Evolutionary conservation across 2,797 vertebrate genomes (phyloP).

Genomic region (Typhlichthys subterraneus): DNA sequence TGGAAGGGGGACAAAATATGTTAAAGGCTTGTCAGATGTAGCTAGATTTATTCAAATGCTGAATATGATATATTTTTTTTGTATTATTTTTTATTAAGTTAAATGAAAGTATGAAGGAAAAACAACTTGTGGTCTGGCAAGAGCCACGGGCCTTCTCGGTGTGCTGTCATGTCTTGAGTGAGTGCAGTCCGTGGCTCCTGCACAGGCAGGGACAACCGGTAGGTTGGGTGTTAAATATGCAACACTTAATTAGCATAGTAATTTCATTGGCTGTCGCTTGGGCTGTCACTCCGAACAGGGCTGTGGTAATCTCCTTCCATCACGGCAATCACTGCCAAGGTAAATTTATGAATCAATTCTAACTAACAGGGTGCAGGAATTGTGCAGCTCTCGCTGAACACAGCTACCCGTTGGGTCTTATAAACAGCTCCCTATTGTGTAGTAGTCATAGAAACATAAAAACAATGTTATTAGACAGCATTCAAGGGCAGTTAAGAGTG

Average conservation of each 20-base stretch:
- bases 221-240: constrained; percentile 27
- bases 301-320: constrained; percentile 35
- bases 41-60: no score
- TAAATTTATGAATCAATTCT: constrained; percentile 32
- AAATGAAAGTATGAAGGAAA: no score
- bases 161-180: no score
- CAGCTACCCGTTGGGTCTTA: background rate
- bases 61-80: no score
- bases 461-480: background rate
- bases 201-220: constrained; percentile 12
- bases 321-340: constrained; percentile 36
- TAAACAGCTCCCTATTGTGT: no score
- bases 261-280: constrained; percentile 27
- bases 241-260: constrained; percentile 40
- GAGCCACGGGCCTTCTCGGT: no score
- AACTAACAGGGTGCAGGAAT: constrained; percentile 34
- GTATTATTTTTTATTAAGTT: no score
- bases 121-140: no score
- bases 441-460: background rate
- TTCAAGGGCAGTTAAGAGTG: background rate
- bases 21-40: no score
- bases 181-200: background rate
- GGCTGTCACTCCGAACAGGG: constrained; percentile 10
- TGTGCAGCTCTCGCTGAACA: background rate
- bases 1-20: no score